Base-by-base conservation (phyloP, 2,113 vertebrate genomes). In the Promerops cafer region DNA sequence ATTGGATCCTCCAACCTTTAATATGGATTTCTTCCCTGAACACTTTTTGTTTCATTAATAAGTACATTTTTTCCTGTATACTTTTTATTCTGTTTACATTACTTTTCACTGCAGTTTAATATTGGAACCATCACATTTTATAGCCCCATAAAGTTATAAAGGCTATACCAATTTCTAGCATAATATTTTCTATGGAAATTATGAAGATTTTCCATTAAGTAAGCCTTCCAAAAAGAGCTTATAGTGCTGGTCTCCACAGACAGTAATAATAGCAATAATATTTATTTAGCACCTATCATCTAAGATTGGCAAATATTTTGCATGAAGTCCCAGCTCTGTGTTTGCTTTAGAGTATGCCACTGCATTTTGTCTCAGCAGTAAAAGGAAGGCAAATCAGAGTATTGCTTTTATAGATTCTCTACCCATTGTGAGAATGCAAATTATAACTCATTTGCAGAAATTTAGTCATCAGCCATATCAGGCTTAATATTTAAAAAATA, bases 101-200 rank as follows among this genome's bases (percentile, higher is more conserved):
- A 83, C 21, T 94, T 95, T 94, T 95, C 87, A 87, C 33, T 87
- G 83, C 87, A 81, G 54, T 91, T 95, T 96, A 94, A 93, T 95
- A 87, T 93, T 78, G 56, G 45, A 93, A 54, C 31, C n/a, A 95
- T 95, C 81, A 74, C 11, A 54, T 89, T 96, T 96, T 94, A 96
- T 94, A 70, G 68, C 33, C 31, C 42, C 39, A 94, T 96, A 93
- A 96, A 96, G 39, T 91, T 96, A 86, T 89, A 96, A 95, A 96
- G 69, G 80, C 83, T 89, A 78, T 74, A 81, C 45, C 83, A 92
- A 93, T 95, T 95, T 83, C 83, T 83, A 66, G 31, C 76, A 75
- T 81, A 83, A 92, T 70, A 94, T 65, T 74, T 90, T 94, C 80
- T 89, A 94, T 74, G 80, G 77, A 95, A 96, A 96, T 87, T 57